phyloP scores from a whole-genome alignment of 2,888 invertebrate species.

The Cactoblastis cactorum region DNA sequence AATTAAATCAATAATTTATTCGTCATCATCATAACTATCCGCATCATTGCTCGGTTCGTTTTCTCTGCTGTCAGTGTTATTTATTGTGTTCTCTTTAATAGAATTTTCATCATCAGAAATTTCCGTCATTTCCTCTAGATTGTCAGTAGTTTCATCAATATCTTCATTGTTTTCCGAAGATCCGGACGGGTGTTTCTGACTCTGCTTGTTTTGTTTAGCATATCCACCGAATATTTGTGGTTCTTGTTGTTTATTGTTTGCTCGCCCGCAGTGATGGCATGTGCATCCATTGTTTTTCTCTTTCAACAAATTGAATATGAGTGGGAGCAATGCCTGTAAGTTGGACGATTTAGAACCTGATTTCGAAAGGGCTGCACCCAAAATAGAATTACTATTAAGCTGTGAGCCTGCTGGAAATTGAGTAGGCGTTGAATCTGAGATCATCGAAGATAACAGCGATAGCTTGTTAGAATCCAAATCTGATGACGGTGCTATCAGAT shows the following conservation, averaged over 20 bases:
- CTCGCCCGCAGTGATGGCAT: slow-evolving; percentile 39
- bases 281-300: slow-evolving; percentile 46
- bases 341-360: slow-evolving; percentile 39
- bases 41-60: slow-evolving; percentile 3
- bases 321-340: slow-evolving; percentile 53
- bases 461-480: slow-evolving; percentile 24
- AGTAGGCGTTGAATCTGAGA: slow-evolving; percentile 29
- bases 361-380: slow-evolving; percentile 24
- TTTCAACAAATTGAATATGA: slow-evolving; percentile 55
- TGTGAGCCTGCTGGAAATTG: slow-evolving; percentile 6
- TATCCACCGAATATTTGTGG: slow-evolving; percentile 37
- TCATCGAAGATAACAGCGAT: slow-evolving; percentile 29
- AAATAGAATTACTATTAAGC: slow-evolving; percentile 18
- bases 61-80: slow-evolving; percentile 5
- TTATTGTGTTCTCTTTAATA: slow-evolving; percentile 5
- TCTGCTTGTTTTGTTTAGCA: slow-evolving; percentile 41
- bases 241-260: slow-evolving; percentile 23
- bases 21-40: slow-evolving; percentile 11
- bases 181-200: slow-evolving; percentile 11
- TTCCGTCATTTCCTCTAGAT: neutral
- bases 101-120: neutral
- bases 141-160: neutral
- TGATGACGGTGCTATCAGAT: slow-evolving; percentile 22
- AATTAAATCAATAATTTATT: neutral
- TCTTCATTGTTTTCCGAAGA: neutral